phyloP scores from a whole-genome alignment of 1,140 invertebrate genomes.

The Rhagoletis pomonella region DNA sequence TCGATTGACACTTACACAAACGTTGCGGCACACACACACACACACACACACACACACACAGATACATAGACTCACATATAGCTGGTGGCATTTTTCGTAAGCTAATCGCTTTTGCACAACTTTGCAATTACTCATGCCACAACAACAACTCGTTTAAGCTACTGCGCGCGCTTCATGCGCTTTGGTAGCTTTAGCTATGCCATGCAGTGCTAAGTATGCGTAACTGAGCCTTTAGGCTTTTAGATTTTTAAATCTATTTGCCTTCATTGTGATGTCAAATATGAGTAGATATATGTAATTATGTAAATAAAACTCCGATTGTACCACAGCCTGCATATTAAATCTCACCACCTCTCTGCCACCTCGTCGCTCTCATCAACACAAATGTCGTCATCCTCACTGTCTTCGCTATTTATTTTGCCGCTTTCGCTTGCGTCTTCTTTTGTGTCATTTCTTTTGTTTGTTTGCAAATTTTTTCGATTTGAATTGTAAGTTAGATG shows the following conservation, averaged over 20 bases:
- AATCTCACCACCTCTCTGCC: not conserved
- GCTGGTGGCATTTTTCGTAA: not conserved
- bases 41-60: too few relatives aligned
- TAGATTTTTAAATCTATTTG: too few relatives aligned
- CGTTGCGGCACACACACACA: too few relatives aligned
- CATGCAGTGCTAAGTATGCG: too few relatives aligned
- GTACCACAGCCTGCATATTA: conserved; percentile 20
- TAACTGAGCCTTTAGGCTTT: too few relatives aligned
- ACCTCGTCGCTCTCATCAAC: not conserved
- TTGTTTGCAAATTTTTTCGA: not conserved
- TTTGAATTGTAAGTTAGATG: conserved; percentile 20
- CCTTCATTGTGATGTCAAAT: too few relatives aligned
- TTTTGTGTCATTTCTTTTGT: conserved; percentile 44
- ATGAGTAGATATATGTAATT: too few relatives aligned
- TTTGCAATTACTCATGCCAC: conserved; percentile 7
- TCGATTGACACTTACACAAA: not conserved
- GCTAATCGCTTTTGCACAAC: too few relatives aligned
- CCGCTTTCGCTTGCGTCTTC: conserved; percentile 11
- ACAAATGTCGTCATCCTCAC: not conserved
- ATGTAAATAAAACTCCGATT: not conserved
- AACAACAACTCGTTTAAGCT: not conserved
- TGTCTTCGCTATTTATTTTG: not conserved
- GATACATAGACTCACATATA: too few relatives aligned
- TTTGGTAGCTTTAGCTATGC: too few relatives aligned
- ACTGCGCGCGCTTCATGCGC: not conserved